phyloP scores from a whole-genome alignment of 2,113 vertebrate genomes.

The Sigmodon hispidus region DNA sequence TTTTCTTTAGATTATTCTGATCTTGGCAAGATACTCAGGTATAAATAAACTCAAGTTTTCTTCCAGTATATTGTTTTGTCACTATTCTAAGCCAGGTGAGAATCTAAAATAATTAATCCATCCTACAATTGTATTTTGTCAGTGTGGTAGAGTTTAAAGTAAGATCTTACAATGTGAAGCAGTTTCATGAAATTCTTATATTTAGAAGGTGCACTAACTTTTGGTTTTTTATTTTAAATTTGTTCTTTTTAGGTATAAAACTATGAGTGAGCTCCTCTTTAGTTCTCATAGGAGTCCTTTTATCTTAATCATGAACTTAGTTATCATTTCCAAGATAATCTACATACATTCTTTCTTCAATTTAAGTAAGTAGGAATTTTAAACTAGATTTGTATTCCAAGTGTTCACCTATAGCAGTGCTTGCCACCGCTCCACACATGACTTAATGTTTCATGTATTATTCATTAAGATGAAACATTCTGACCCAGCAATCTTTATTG shows the following conservation, averaged over 20 bases:
- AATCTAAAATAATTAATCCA: background rate
- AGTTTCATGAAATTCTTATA: constrained; percentile 44
- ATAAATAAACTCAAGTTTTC: background rate
- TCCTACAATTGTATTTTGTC: constrained; percentile 16
- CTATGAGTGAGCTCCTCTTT: background rate
- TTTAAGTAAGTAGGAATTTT: constrained; percentile 29
- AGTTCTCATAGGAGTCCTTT: background rate
- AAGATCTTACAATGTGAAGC: background rate
- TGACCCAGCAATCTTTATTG: constrained; percentile 51
- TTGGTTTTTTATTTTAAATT: constrained; percentile 34
- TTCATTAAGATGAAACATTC: constrained; percentile 64
- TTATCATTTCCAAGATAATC: constrained; percentile 44
- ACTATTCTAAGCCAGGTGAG: background rate
- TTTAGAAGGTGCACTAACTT: background rate
- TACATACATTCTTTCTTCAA: background rate
- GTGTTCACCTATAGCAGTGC: background rate
- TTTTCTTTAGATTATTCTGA: background rate
- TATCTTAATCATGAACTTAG: background rate
- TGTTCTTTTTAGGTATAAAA: constrained; percentile 20
- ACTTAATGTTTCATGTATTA: constrained; percentile 63
- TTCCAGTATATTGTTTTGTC: background rate
- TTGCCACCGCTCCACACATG: constrained; percentile 22
- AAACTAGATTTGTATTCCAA: constrained; percentile 19
- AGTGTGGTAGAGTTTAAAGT: constrained; percentile 18
- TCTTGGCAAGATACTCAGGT: background rate